Evolutionary conservation across 2,888 invertebrate species (phyloP).

Genomic region (Drosophila algonquin): DNA sequence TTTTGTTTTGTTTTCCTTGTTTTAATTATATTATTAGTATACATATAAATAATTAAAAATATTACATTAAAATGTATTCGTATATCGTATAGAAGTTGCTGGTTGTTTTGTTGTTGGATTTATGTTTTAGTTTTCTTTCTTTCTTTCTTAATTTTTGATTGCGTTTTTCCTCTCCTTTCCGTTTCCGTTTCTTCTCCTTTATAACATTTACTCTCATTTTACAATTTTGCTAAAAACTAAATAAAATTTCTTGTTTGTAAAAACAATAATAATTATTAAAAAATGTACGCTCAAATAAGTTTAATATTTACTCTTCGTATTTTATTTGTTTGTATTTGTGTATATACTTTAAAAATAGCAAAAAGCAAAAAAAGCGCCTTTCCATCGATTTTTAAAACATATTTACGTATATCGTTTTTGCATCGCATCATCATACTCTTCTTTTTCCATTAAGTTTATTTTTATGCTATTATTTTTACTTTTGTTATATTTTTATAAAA

Average conservation of each 20-base stretch:
- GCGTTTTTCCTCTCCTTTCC: constrained; percentile 60
- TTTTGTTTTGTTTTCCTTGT: constrained; percentile 67
- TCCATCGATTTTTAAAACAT: constrained; percentile 38
- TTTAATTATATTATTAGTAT: constrained; percentile 82
- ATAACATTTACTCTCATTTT: constrained; percentile 73
- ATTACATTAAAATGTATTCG: constrained; percentile 83
- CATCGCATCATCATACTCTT: constrained; percentile 19
- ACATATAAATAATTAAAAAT: constrained; percentile 84
- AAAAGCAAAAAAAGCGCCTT: constrained; percentile 42
- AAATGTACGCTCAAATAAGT: constrained; percentile 63
- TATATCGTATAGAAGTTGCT: constrained; percentile 82
- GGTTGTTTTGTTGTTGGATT: constrained; percentile 57
- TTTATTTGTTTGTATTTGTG: constrained; percentile 8
- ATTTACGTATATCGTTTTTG: constrained; percentile 41
- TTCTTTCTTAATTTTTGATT: constrained; percentile 67
- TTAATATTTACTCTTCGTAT: constrained; percentile 46
- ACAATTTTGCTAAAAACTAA: constrained; percentile 84
- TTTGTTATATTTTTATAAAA: constrained; percentile 76
- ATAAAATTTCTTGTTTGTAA: constrained; percentile 69
- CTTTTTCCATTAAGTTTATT: constrained; percentile 29
- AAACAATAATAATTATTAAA: constrained; percentile 71
- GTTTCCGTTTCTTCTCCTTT: constrained; percentile 47
- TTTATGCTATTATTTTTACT: constrained; percentile 53
- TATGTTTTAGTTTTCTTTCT: constrained; percentile 42
- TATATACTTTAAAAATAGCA: constrained; percentile 57